Percentiles rank a stretch among this genome's conserved stretches.
phyloP scores from a whole-genome alignment of 2,113 vertebrate genomes.

The Indicator maculatus region DNA sequence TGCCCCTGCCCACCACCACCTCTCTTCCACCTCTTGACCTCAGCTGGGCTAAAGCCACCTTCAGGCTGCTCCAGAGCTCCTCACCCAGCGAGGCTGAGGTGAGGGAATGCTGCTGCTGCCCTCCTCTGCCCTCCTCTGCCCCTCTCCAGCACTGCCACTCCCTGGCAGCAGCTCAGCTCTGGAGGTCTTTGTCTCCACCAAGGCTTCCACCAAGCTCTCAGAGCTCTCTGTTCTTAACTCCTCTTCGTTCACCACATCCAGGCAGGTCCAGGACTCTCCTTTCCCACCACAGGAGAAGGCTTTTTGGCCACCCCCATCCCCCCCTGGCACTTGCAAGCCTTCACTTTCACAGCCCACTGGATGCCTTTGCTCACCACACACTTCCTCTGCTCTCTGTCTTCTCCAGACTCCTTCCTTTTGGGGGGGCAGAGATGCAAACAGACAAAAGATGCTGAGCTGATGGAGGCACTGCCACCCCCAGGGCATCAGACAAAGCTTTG shows the following conservation, averaged over 20 bases:
- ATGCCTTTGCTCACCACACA: background rate
- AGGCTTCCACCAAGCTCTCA: background rate
- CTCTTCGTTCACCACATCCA: background rate
- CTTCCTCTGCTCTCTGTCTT: background rate
- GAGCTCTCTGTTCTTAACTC: background rate
- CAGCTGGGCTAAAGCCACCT: background rate
- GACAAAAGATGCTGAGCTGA: background rate
- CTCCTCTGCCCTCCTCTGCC: background rate
- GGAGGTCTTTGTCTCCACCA: background rate
- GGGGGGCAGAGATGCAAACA: background rate
- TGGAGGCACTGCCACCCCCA: background rate
- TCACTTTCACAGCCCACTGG: background rate
- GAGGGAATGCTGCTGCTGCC: rapidly evolving
- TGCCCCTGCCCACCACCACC: background rate
- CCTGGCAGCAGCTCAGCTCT: background rate
- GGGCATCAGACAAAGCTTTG: background rate
- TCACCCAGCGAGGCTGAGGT: rapidly evolving
- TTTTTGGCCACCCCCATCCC: background rate
- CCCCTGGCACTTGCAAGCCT: background rate
- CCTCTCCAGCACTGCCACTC: rapidly evolving
- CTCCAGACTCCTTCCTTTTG: background rate
- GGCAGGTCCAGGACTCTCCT: background rate
- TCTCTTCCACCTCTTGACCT: background rate
- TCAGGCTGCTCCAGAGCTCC: background rate
- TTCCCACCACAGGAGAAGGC: background rate